Evolutionary conservation across 2,888 invertebrate species (phyloP), one percentile per base, ranked within the genome.

Genomic region (Heliconius charithonia): DNA sequence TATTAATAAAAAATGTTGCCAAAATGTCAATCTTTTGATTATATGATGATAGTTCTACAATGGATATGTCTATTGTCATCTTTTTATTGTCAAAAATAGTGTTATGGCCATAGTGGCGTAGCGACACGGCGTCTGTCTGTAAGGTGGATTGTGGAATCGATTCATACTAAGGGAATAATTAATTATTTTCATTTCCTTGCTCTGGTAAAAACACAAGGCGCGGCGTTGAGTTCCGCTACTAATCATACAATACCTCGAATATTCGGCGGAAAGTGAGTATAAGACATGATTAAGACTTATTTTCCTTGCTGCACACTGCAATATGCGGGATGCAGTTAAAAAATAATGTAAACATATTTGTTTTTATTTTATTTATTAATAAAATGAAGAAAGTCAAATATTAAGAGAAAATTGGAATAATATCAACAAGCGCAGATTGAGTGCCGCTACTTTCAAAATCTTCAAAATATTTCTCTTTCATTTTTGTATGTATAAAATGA

Each of bases 1-100:
- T 45, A 63, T 59, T 75, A 41, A 25, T 59, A 65, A 78, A 78
- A 80, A 78, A 27, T 63, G 65, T 78, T 45, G 69, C 45, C 19
- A 32, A 70, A 62, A 27, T 29, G n/a, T 16, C 6, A 45, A 75
- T 56, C 29, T 29, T 6, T 63, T 65, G 0, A 41, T n/a, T 10
- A 56, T 51, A 32, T 32, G 66, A 51, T 51, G 12, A 67, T 25
- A 32, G 19, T 27, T 10, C 0, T 66, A 45, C 51, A 51, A 27
- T 41, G 37, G 27, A 63, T 16, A 6, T 63, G 16, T 16, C 27
- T 16, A 63, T 63, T 63, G 63, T 63, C 16, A 63, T 63, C 4
- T 63, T 63, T 13, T 63, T 63, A 63, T 25, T 63, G 25, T 62
- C 19, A 56, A 56, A 4, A 45, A 6, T 9, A 56, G 22, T 22